phyloP scores from a whole-genome alignment of 2,113 vertebrate genomes.

The Pollimyrus isidori region DNA sequence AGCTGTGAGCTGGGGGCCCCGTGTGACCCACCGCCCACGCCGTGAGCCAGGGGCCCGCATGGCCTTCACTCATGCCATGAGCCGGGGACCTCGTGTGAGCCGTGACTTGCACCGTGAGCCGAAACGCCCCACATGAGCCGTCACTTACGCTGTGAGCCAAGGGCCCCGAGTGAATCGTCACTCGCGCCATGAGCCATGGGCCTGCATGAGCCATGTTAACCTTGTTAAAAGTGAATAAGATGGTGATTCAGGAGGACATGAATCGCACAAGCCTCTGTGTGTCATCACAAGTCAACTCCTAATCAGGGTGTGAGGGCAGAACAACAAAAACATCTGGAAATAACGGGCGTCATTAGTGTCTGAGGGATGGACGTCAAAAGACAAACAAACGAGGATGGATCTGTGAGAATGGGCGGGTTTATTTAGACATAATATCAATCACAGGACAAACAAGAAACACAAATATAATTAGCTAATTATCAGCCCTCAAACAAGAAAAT shows the following conservation, averaged over 20 bases:
- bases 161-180: neutral
- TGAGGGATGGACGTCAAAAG: constrained; percentile 48
- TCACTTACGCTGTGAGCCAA: too few species aligned
- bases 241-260: neutral
- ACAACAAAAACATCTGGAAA: constrained; percentile 44
- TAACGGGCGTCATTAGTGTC: constrained; percentile 59
- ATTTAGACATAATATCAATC: neutral
- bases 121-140: too few species aligned
- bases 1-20: too few species aligned
- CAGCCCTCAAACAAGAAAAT: constrained; percentile 7
- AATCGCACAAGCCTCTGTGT: neutral
- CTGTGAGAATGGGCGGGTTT: neutral
- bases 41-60: too few species aligned
- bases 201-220: neutral
- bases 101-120: neutral
- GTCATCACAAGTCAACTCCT: neutral
- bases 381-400: constrained; percentile 9
- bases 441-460: constrained; percentile 9
- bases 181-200: neutral
- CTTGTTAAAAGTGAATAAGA: neutral
- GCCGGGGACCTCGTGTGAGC: too few species aligned
- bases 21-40: too few species aligned
- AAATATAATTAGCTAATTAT: constrained; percentile 22
- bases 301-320: constrained; percentile 40
- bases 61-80: too few species aligned